Base-by-base conservation (phyloP, 2,797 vertebrate genomes). In the Crypturellus tataupa region DNA sequence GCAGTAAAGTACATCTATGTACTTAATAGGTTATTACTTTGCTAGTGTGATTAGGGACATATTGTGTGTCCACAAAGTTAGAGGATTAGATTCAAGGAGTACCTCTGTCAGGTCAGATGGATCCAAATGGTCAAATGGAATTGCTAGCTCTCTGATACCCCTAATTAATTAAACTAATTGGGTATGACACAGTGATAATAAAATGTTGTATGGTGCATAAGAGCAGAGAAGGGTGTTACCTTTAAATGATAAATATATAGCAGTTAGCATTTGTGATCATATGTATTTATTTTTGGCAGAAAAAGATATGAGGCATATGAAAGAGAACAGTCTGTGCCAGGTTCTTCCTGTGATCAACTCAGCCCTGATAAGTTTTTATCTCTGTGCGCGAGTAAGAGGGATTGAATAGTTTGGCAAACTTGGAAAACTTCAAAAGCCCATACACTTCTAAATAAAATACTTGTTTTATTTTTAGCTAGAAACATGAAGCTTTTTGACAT, bases 301-400 rank as follows among this genome's bases (percentile, higher is more conserved):
- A 93, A 87, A 82, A 96, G 78, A 13, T 64, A 44, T 37, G 77
- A 91, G 81, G 87, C 93, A 93, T 94, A 91, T 90, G 93, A 96
- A 96, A 92, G 90, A 89, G 94, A 87, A 72, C 62, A 85, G 84
- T 60, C 82, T 56, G 70, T 96, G 94, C 92, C 93, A 97, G 90
- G 55, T 89, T 95, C 94, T 95, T 89, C 92, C 94, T 97, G 94
- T 93, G 95, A 95, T 95, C 92, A 72, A 94, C 93, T 95, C 95
- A 91, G 65, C 51, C 82, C 80, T 89, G 87, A 95, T 95, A 86
- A 94, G 73, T 89, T 94, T 96, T 96, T 87, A 78, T 93, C 79
- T 87, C 78, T 87, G n/a, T 94, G 94, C 72, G 79, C 44, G 75
- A 75, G 49, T 89, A 94, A 87, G 93, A 92, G 90, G 94, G 95